A percentile compares a stretch with the other conserved stretches of the same genome.
phyloP scores from a whole-genome alignment of 2,888 invertebrate genomes.

The Hydraecia micacea region DNA sequence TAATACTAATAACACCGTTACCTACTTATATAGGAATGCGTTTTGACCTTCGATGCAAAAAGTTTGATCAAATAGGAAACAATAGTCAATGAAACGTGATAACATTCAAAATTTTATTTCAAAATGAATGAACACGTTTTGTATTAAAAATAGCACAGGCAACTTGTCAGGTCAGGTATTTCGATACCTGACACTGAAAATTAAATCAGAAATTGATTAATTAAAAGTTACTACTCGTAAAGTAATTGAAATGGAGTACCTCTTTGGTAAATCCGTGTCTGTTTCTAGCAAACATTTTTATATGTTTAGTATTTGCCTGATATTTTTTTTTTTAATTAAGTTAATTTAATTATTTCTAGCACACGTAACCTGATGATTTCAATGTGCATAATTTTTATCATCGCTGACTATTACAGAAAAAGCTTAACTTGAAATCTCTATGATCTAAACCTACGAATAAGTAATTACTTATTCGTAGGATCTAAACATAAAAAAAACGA shows the following conservation, averaged over 20 bases:
- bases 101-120: conserved; percentile 7
- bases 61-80: conserved; percentile 47
- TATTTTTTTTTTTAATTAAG: too few species aligned
- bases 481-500: not conserved
- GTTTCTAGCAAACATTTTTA: not conserved
- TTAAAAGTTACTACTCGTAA: not conserved
- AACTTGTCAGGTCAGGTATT: not conserved
- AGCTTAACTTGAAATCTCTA: too few species aligned
- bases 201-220: not conserved
- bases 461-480: too few species aligned
- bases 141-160: conserved; percentile 1
- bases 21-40: conserved; percentile 28
- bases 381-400: too few species aligned
- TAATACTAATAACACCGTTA: conserved; percentile 24
- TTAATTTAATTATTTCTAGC: too few species aligned
- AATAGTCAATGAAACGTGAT: conserved; percentile 32
- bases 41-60: conserved; percentile 47
- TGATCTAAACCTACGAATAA: not conserved
- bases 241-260: not conserved
- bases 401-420: not conserved
- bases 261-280: not conserved
- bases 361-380: not conserved
- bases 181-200: not conserved
- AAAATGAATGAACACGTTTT: conserved; percentile 38
- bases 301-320: not conserved